Evolutionary conservation across 35 echinoderm and acorn worm species (phyloP).

Genomic region (Patiria miniata): DNA sequence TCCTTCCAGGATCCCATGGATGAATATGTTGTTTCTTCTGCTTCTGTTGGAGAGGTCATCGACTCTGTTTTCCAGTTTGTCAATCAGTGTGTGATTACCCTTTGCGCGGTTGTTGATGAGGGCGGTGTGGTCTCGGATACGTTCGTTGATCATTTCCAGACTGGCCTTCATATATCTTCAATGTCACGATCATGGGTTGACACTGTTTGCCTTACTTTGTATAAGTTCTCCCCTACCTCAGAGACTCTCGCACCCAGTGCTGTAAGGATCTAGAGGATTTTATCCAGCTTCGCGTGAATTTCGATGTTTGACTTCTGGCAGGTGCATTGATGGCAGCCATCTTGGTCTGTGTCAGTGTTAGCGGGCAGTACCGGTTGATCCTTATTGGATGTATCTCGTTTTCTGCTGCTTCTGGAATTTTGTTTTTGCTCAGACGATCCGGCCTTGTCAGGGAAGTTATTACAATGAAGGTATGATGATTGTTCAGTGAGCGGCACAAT

Average conservation of each 20-base stretch:
- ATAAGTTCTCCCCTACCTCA: background rate
- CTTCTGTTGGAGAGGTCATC: conserved; percentile 7
- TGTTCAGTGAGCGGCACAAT: background rate
- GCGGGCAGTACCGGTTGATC: background rate
- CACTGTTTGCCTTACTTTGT: background rate
- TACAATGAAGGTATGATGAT: background rate
- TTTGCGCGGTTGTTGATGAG: background rate
- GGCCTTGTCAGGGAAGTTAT: background rate
- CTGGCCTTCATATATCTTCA: background rate
- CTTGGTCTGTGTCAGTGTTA: background rate
- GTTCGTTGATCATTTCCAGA: background rate
- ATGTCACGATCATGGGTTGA: background rate
- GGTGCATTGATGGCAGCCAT: background rate
- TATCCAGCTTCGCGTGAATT: background rate
- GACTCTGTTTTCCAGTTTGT: background rate
- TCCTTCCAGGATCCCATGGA: background rate
- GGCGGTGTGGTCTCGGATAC: background rate
- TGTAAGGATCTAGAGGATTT: background rate
- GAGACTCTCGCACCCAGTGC: background rate
- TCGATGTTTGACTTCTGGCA: background rate
- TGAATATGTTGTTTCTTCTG: background rate
- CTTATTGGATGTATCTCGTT: background rate
- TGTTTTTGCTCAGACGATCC: background rate
- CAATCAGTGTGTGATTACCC: background rate
- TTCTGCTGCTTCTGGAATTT: background rate